Conservation (phyloP, 2,113 vertebrate genomes). For the Dasyprocta punctata region DNA sequence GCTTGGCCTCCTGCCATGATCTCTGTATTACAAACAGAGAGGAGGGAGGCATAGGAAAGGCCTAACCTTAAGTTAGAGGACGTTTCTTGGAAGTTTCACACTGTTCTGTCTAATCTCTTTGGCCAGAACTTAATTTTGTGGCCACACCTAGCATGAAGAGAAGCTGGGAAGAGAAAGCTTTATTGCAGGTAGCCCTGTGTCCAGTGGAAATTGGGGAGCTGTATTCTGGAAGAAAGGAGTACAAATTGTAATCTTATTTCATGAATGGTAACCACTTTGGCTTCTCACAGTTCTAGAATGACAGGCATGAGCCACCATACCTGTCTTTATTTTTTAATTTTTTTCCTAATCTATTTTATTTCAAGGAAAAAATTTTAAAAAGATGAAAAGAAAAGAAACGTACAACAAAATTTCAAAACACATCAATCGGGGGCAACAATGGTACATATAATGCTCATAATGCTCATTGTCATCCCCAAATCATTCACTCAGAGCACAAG, state of each 20-base stretch:
- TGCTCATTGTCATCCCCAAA: too few relatives aligned
- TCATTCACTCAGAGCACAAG: too few relatives aligned
- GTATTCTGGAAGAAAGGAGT: background rate
- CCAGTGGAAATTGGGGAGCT: background rate
- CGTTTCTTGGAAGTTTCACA: background rate
- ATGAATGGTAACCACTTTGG: background rate
- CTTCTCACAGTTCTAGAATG: background rate
- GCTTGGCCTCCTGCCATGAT: background rate
- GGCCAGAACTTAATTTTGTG: background rate
- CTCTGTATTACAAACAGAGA: background rate
- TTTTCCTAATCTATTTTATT: too few relatives aligned
- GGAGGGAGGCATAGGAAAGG: background rate
- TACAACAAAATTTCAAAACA: too few relatives aligned
- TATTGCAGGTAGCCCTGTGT: background rate
- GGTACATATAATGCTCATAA: too few relatives aligned
- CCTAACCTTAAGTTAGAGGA: background rate
- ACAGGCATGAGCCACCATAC: background rate
- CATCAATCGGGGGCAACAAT: too few relatives aligned
- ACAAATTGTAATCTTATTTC: conserved; percentile 8
- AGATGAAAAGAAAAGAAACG: too few relatives aligned
- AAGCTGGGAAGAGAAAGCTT: conserved; percentile 42
- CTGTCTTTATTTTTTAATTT: background rate
- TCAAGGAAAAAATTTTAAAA: too few relatives aligned
- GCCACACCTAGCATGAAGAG: background rate
- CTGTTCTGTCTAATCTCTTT: background rate